Evolutionary conservation across 1,140 invertebrate species (phyloP).

Genomic region (Acromyrmex heyeri): DNA sequence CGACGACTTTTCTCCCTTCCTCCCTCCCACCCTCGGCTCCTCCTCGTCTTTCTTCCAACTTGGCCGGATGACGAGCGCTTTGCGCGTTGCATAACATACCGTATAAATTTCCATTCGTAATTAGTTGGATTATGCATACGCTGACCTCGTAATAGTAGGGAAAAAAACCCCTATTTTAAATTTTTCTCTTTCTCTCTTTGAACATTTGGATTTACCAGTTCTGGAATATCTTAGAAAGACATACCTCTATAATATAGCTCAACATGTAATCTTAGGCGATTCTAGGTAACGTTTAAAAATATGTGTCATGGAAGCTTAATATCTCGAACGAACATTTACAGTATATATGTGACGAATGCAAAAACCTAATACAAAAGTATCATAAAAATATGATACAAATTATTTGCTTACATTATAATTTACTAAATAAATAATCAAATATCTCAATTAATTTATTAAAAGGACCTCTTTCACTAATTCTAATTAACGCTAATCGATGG

Average conservation of each 20-base stretch:
- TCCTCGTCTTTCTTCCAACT: neutral
- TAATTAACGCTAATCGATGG: too few species aligned
- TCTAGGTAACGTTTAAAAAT: neutral
- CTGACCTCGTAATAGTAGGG: constrained; percentile 4
- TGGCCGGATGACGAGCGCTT: neutral
- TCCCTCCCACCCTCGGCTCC: neutral
- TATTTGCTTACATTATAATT: neutral
- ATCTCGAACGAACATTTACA: neutral
- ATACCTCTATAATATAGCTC: neutral
- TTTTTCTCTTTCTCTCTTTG: neutral
- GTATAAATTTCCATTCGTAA: constrained; percentile 49
- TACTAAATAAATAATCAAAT: neutral
- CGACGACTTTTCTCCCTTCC: constrained; percentile 23
- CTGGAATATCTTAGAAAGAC: neutral
- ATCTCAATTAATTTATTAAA: too few species aligned
- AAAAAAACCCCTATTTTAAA: neutral
- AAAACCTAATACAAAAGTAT: neutral
- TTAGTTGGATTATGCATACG: constrained; percentile 45
- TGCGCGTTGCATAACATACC: constrained; percentile 28
- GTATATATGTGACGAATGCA: neutral
- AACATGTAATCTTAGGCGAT: neutral
- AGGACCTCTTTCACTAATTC: too few species aligned
- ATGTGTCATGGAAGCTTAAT: neutral
- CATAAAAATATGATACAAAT: neutral
- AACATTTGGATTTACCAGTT: neutral